A percentile compares a stretch with the other conserved stretches of the same genome.
Evolutionary conservation across 2,888 invertebrate species (phyloP).

Genomic region (Spilarctia lutea): DNA sequence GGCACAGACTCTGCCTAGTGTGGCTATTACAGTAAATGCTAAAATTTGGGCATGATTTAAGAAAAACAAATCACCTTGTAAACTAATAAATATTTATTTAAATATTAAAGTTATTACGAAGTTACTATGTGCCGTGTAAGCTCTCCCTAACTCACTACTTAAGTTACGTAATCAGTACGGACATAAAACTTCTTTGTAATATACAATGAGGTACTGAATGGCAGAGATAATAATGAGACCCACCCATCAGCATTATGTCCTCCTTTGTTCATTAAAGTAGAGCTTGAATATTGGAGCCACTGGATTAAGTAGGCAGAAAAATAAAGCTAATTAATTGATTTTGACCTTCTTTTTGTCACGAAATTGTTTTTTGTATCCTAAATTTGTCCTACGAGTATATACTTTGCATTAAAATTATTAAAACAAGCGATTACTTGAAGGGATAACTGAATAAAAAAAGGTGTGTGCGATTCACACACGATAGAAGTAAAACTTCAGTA

Average conservation of each 20-base stretch:
- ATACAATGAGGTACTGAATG: conserved; percentile 27
- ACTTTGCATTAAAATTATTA: too few species aligned
- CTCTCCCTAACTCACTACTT: conserved; percentile 19
- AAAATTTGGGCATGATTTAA: too few species aligned
- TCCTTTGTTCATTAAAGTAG: conserved; percentile 33
- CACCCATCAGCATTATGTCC: conserved; percentile 31
- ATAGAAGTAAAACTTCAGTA: too few species aligned
- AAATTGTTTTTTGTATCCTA: neutral
- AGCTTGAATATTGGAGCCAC: conserved; percentile 1
- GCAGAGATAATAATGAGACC: conserved; percentile 26
- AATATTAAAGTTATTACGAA: neutral
- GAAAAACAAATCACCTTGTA: neutral
- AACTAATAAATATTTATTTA: neutral
- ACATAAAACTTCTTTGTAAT: conserved; percentile 30
- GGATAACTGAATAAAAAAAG: neutral
- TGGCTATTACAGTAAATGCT: too few species aligned
- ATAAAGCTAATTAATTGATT: neutral
- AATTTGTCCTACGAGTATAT: neutral
- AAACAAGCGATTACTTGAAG: neutral
- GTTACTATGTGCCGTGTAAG: neutral
- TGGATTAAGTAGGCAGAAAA: conserved; percentile 9
- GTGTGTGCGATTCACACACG: too few species aligned
- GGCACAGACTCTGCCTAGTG: too few species aligned
- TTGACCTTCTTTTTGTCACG: neutral
- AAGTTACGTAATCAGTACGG: conserved; percentile 41